Percentiles rank a stretch among this genome's conserved stretches.
Evolutionary conservation across 2,113 vertebrate genomes (phyloP).

Genomic region (Vireo altiloquus): DNA sequence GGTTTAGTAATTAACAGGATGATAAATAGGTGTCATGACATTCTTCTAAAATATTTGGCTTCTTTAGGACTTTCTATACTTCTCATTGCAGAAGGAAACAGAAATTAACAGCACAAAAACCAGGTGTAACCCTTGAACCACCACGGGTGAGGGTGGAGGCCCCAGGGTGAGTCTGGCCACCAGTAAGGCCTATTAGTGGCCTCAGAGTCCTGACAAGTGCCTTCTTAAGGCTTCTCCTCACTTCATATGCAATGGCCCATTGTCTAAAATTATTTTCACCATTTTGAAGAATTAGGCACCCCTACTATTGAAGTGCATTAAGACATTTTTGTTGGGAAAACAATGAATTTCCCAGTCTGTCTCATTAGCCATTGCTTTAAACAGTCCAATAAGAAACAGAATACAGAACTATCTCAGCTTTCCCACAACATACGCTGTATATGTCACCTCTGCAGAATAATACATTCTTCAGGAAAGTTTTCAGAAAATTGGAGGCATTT

Average conservation of each 20-base stretch:
- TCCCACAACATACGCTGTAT: fast-evolving
- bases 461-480: not conserved
- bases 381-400: not conserved
- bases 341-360: not conserved
- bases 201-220: not conserved
- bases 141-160: not conserved
- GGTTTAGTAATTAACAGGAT: not conserved
- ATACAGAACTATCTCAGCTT: not conserved
- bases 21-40: not conserved
- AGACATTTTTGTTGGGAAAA: too few relatives aligned
- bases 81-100: not conserved
- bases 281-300: not conserved
- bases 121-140: too few relatives aligned
- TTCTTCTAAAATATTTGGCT: not conserved
- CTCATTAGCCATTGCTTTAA: not conserved
- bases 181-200: not conserved
- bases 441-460: not conserved
- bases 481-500: not conserved
- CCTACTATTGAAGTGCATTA: not conserved
- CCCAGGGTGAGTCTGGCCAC: not conserved
- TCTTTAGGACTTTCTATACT: not conserved
- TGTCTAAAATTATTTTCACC: not conserved
- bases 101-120: not conserved
- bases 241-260: not conserved
- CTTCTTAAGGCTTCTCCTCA: not conserved